Conservation (phyloP, 2,888 invertebrate species). For the Campoplex nolae region DNA sequence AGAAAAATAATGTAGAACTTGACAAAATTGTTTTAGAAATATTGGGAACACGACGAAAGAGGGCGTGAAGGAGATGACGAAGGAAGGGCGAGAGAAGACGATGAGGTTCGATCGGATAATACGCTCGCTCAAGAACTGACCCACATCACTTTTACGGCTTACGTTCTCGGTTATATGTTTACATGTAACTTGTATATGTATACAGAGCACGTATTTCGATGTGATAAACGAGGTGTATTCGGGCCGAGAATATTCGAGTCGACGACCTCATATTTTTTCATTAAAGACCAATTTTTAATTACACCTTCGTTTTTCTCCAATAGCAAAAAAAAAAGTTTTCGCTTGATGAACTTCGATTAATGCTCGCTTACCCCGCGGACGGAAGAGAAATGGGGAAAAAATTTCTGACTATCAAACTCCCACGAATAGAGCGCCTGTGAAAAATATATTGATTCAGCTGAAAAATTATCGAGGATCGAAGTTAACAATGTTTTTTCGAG, state of each 20-base stretch:
- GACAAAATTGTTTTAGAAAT: conserved; percentile 40
- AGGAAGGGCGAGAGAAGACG: background rate
- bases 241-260: background rate
- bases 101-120: conserved; percentile 60
- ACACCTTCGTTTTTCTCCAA: background rate
- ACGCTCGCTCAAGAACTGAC: conserved; percentile 56
- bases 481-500: background rate
- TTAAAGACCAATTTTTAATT: background rate
- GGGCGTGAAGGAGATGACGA: conserved; percentile 9
- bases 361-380: background rate
- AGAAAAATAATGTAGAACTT: background rate
- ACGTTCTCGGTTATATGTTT: conserved; percentile 38
- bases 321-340: background rate
- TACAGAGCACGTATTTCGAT: background rate
- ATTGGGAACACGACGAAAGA: conserved; percentile 37
- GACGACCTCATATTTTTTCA: background rate
- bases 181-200: background rate
- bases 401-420: too few species aligned
- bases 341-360: background rate
- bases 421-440: too few species aligned
- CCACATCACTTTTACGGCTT: conserved; percentile 67
- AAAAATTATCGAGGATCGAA: background rate
- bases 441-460: background rate
- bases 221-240: background rate
- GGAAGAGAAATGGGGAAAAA: background rate